Conservation (phyloP, 2,888 invertebrate species). For the Exephanes ischioxanthus region DNA sequence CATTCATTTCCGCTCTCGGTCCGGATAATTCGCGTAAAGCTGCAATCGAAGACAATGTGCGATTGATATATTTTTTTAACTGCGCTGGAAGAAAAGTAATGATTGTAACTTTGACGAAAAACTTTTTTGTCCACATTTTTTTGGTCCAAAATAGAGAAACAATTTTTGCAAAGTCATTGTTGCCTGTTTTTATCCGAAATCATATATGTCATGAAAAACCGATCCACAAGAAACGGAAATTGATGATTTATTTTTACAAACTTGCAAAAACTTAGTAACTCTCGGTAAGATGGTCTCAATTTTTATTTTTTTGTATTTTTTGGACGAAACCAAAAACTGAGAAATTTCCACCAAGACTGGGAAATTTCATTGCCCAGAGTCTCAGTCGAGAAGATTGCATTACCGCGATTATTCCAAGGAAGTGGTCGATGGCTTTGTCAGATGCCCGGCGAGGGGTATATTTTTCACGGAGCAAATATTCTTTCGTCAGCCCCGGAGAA, state of each 20-base stretch:
- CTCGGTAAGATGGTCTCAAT: no score
- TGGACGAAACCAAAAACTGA: not conserved
- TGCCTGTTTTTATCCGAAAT: no score
- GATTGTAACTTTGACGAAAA: not conserved
- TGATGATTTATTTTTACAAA: no score
- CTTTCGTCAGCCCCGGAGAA: not conserved
- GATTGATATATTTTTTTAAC: no score
- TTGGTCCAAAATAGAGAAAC: not conserved
- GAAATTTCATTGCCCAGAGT: not conserved
- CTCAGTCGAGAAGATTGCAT: not conserved
- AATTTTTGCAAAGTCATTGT: no score
- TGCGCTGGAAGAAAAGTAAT: no score
- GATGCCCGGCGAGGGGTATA: constrained; percentile 23
- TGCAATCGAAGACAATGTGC: not conserved
- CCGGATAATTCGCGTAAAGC: not conserved
- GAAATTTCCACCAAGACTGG: no score
- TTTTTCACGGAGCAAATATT: constrained; percentile 26
- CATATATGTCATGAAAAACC: no score
- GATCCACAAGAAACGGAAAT: no score
- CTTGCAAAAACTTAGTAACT: no score
- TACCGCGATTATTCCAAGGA: not conserved
- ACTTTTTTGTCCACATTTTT: not conserved
- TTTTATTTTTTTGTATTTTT: not conserved
- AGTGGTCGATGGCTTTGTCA: constrained; percentile 15
- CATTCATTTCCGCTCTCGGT: not conserved